Evolutionary conservation across 2,113 vertebrate genomes (phyloP), one percentile per base, ranked within the genome.

Genomic region (Clarias magur): DNA sequence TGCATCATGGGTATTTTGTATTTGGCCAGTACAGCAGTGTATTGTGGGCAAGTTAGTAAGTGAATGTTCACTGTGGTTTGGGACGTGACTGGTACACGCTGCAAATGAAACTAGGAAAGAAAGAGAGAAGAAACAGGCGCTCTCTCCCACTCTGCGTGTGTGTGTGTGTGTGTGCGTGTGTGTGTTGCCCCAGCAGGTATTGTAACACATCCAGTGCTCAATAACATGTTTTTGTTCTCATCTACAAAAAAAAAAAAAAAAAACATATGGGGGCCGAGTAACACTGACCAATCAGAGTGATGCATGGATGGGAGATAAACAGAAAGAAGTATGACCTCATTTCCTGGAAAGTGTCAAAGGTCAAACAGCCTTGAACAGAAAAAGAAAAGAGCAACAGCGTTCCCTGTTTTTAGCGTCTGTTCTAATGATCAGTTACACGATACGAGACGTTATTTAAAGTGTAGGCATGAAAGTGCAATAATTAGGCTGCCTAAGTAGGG

Each of bases 141-240:
- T 70, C 4, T 21, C 13, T 73, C 48, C 48, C 48, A 48, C 48
- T 48, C 48, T 25, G 59, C 78, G 80, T 83, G 60, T 80, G 84
- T 23, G 67, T 56, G 83, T 59, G 54, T 19, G n/a, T 82, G 30
- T 72, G 42, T 72, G 25, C 21, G 60, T 30, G 62, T 65, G 60
- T 68, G 75, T 68, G 62, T 86, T 38, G 23, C 7, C 56, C 56
- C 27, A 80, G 84, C 15, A 63, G 62, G 42, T 21, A n/a, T 15
- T 62, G 57, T 67, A 48, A 25, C 38, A 57, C 54, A 30, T 57
- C 86, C 85, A 80, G 63, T 84, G 86, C 73, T 87, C 89, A 91
- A 92, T 60, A 90, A 91, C 84, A 90, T 88, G 86, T 89, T 91
- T 88, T 89, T 65, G 73, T 86, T 88, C 85, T 25, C 84, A 75